phyloP scores from a whole-genome alignment of 53 echinoderm and acorn worm genomes.

The Holothuria leucospilota region DNA sequence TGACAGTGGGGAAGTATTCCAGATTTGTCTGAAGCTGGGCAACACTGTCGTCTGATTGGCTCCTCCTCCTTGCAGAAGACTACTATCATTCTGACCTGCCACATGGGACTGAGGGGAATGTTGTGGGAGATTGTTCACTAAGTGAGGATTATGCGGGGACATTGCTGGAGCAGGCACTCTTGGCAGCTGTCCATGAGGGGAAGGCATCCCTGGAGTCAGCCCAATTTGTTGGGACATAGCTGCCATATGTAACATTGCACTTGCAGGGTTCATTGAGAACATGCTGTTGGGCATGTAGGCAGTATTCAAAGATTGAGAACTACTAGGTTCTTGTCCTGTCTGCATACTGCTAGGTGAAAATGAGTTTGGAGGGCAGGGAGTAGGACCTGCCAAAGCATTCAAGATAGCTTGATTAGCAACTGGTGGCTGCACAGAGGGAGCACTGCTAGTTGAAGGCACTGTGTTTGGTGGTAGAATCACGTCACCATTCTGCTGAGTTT shows the following conservation, averaged over 20 bases:
- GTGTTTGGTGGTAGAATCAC: conserved; percentile 75
- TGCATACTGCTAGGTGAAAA: conserved; percentile 32
- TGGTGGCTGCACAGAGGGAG: conserved; percentile 22
- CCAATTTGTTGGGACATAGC: conserved; percentile 69
- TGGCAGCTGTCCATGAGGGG: conserved; percentile 53
- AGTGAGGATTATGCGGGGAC: conserved; percentile 77
- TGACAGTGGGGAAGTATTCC: conserved; percentile 66
- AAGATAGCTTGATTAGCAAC: conserved; percentile 71
- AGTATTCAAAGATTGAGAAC: conserved; percentile 36
- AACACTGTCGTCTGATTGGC: conserved; percentile 70
- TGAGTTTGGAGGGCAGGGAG: conserved; percentile 33
- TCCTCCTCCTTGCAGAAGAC: conserved; percentile 28
- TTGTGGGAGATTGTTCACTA: conserved; percentile 65
- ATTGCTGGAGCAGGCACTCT: conserved; percentile 74
- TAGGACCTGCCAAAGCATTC: conserved; percentile 57
- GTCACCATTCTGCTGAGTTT: conserved; percentile 60
- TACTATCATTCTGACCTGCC: conserved; percentile 37
- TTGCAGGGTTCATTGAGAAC: conserved; percentile 70
- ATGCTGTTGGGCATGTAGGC: conserved; percentile 43
- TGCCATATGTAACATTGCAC: conserved; percentile 82
- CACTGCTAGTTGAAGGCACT: conserved; percentile 75
- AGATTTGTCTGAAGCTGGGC: conserved; percentile 91
- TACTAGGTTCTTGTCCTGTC: conserved; percentile 50
- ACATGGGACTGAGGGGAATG: conserved; percentile 63
- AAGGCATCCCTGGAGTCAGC: conserved; percentile 52